These are phyloP conservation scores for Zaprionus camerounensis DNA, from an alignment of 1,140 invertebrate genomes.

Conservation along the genomic window DNA sequence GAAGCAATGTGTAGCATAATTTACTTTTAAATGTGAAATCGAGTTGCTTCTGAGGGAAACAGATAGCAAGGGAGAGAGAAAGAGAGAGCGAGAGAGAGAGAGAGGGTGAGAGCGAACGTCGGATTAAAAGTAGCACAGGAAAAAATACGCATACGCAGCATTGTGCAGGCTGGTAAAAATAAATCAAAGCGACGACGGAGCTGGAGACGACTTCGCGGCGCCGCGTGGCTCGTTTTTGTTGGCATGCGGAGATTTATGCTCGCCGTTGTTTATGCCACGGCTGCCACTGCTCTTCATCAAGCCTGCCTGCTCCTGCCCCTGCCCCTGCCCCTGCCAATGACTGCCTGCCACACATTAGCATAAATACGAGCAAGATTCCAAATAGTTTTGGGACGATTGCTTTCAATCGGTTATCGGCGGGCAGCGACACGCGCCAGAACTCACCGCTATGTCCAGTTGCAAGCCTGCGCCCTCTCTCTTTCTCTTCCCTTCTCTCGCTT, in stretches of 20 bases:
- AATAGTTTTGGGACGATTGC: conserved; percentile 17
- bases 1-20: conserved; percentile 56
- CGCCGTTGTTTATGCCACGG: conserved; percentile 46
- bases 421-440: neutral
- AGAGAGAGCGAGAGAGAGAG: conserved; percentile 4
- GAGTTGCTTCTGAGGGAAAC: conserved; percentile 55
- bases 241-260: conserved; percentile 66
- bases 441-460: neutral
- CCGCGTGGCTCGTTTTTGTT: conserved; percentile 31
- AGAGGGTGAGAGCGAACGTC: neutral
- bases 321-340: neutral
- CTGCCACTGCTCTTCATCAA: no score
- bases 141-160: conserved; percentile 72
- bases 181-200: conserved; percentile 66
- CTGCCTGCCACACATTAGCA: conserved; percentile 56
- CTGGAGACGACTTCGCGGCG: conserved; percentile 52
- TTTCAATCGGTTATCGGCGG: conserved; percentile 2
- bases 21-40: conserved; percentile 79
- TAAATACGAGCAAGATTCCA: conserved; percentile 39
- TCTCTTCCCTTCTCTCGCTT: neutral
- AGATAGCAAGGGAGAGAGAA: conserved; percentile 36
- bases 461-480: neutral
- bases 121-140: conserved; percentile 13
- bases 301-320: no score
- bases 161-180: conserved; percentile 66